phyloP scores from a whole-genome alignment of 2,797 vertebrate species.

The Acrocephalus scirpaceus region DNA sequence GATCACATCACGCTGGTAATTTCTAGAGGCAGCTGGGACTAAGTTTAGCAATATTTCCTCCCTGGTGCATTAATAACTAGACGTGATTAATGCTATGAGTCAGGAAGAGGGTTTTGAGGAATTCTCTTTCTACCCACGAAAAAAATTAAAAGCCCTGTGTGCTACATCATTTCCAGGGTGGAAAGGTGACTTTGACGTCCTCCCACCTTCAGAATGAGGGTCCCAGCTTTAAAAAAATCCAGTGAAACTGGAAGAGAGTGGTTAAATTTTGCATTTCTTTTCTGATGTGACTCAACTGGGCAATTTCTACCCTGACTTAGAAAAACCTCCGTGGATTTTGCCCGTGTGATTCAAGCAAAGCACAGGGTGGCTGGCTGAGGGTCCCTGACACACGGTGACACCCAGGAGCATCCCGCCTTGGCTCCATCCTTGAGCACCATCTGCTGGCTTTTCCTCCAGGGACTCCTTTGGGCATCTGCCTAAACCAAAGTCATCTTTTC shows the following conservation, averaged over 20 bases:
- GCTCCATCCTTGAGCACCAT: slow-evolving; percentile 46
- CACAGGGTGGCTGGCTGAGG: fast-evolving
- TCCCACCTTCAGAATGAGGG: neutral
- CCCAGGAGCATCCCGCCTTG: neutral
- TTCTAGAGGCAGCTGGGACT: neutral
- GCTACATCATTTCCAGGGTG: neutral
- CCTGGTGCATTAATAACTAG: neutral
- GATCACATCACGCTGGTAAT: neutral
- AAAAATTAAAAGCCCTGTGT: neutral
- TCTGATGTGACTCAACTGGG: neutral
- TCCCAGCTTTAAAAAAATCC: neutral
- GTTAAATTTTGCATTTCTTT: neutral
- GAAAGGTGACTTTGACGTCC: neutral
- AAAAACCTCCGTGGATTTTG: neutral
- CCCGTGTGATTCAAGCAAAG: neutral
- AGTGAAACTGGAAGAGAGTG: neutral
- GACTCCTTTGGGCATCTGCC: neutral
- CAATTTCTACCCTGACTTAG: neutral
- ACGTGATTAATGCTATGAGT: slow-evolving; percentile 30
- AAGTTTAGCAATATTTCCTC: slow-evolving; percentile 39
- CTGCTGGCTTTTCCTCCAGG: slow-evolving; percentile 26
- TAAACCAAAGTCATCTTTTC: neutral
- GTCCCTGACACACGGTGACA: neutral
- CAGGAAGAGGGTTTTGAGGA: slow-evolving; percentile 55
- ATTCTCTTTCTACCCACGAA: neutral